A percentile compares a stretch with the other conserved stretches of the same genome.
Conservation (phyloP, 37 sponge, comb jelly and placozoan genomes). For the Chondrosia reniformis region DNA sequence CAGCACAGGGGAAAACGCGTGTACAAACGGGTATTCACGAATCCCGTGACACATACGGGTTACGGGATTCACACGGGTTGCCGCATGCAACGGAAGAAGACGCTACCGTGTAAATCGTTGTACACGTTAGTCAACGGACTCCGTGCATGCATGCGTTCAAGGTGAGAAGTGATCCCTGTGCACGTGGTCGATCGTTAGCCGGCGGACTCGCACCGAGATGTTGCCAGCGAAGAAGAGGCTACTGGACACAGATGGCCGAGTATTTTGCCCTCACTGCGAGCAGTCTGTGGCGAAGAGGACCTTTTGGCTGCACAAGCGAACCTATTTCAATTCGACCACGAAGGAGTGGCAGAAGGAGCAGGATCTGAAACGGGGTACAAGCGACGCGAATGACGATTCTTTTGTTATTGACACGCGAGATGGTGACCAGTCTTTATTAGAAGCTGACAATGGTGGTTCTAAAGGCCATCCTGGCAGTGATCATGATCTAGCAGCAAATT, state of each 20-base stretch:
- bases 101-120: not conserved
- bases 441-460: no score
- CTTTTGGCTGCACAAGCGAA: conserved; percentile 11
- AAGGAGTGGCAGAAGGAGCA: not conserved
- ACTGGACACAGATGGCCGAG: no score
- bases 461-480: no score
- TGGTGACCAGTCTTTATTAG: no score
- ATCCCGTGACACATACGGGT: not conserved
- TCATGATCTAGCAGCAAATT: not conserved
- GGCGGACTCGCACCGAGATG: no score
- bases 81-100: not conserved
- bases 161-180: not conserved
- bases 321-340: not conserved
- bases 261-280: conserved; percentile 13
- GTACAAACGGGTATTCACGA: not conserved
- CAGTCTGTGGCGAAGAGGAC: conserved; percentile 1
- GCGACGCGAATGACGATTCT: no score
- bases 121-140: not conserved
- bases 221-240: no score
- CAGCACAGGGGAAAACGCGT: conserved; percentile 2
- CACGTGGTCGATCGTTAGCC: no score
- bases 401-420: no score
- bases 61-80: not conserved
- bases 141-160: not conserved
- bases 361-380: no score